phyloP scores from a whole-genome alignment of 2,888 invertebrate species.

The Polydrusus cervinus region DNA sequence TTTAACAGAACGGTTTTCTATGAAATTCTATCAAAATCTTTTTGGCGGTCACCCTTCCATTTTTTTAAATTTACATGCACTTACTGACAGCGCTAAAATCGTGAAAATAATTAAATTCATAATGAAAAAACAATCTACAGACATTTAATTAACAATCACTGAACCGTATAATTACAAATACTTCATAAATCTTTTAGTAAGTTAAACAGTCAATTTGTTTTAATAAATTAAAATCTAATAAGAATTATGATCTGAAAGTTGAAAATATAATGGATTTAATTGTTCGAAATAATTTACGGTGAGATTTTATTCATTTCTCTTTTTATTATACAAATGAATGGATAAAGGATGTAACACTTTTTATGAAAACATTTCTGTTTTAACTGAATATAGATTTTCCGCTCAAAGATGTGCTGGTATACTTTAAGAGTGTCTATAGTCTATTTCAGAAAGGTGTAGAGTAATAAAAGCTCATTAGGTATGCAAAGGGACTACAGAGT shows the following conservation, averaged over 20 bases:
- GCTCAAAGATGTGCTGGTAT: too few species aligned
- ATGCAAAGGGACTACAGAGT: too few species aligned
- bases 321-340: background rate
- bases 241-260: constrained; percentile 26
- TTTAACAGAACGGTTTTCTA: too few species aligned
- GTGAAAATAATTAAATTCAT: constrained; percentile 25
- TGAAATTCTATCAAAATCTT: too few species aligned
- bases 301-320: constrained; percentile 20
- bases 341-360: constrained; percentile 3
- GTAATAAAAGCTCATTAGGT: too few species aligned
- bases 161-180: constrained; percentile 31
- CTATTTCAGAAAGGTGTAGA: too few species aligned
- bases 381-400: too few species aligned
- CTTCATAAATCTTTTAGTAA: constrained; percentile 29
- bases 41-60: too few species aligned
- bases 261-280: constrained; percentile 2
- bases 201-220: constrained; percentile 18
- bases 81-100: background rate
- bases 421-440: too few species aligned
- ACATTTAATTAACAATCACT: constrained; percentile 16
- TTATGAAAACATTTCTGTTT: background rate
- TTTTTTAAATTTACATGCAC: too few species aligned
- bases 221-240: constrained; percentile 23
- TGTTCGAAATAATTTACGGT: constrained; percentile 16
- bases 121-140: background rate